A percentile compares a stretch with the other conserved stretches of the same genome.
Evolutionary conservation across 64 coral and sea anemone genomes (phyloP).

Genomic region (Montipora efflorescens): DNA sequence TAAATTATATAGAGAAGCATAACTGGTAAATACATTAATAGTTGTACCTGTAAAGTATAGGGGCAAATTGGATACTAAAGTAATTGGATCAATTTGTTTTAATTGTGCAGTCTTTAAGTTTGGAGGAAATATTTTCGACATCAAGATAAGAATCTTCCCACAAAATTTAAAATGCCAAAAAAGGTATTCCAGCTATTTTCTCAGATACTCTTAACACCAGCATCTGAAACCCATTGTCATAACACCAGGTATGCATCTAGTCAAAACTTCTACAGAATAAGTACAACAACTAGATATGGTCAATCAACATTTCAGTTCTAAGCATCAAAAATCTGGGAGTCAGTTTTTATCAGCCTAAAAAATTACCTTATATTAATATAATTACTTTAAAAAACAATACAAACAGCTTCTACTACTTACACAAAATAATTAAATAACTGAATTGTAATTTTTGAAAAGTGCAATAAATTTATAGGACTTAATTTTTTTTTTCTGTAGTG

Average conservation of each 20-base stretch:
- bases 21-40: too few relatives aligned
- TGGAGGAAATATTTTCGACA: too few relatives aligned
- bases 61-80: too few relatives aligned
- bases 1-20: too few relatives aligned
- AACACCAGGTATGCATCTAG: constrained; percentile 41
- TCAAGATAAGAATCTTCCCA: neutral
- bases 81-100: too few relatives aligned
- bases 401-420: neutral
- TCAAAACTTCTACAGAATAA: constrained; percentile 21
- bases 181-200: neutral
- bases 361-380: neutral
- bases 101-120: too few relatives aligned
- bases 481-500: too few relatives aligned
- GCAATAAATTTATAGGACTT: too few relatives aligned
- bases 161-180: neutral
- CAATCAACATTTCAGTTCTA: constrained; percentile 18
- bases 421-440: neutral
- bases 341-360: neutral
- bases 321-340: constrained; percentile 17
- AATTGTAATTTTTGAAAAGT: neutral
- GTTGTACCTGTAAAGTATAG: too few relatives aligned
- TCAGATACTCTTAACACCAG: neutral
- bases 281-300: constrained; percentile 2
- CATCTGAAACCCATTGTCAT: constrained; percentile 1
- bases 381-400: neutral